Conservation (phyloP, 2,113 vertebrate genomes). For the Dasyprocta punctata region DNA sequence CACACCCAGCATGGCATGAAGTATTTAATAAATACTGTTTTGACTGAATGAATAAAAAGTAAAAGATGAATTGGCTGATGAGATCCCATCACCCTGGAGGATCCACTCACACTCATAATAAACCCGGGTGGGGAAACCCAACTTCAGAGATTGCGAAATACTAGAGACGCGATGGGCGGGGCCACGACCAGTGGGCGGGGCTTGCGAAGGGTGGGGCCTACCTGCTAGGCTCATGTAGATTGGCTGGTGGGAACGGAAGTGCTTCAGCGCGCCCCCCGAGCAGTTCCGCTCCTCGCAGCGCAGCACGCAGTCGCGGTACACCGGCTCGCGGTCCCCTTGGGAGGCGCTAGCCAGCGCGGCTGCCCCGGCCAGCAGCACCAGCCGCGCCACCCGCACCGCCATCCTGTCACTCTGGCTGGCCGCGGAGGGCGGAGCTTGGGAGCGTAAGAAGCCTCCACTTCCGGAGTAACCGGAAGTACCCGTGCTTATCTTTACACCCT, state of each 20-base stretch:
- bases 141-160: not conserved
- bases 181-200: fast-evolving
- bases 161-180: not conserved
- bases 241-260: slow-evolving; percentile 93
- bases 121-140: not conserved
- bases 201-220: slow-evolving; percentile 69
- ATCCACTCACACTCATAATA: not conserved
- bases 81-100: not conserved
- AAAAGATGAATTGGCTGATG: not conserved
- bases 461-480: slow-evolving; percentile 76
- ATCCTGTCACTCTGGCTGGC: slow-evolving; percentile 73
- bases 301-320: slow-evolving; percentile 95
- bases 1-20: not conserved
- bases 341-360: slow-evolving; percentile 85
- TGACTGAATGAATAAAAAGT: slow-evolving; percentile 26
- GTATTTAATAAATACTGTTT: not conserved
- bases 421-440: slow-evolving; percentile 64
- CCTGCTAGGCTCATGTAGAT: slow-evolving; percentile 95
- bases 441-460: slow-evolving; percentile 57
- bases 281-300: slow-evolving; percentile 94
- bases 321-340: slow-evolving; percentile 95
- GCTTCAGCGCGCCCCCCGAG: slow-evolving; percentile 90
- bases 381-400: slow-evolving; percentile 72
- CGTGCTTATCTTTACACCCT: not conserved
- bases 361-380: slow-evolving; percentile 82